Evolutionary conservation across 2,113 vertebrate species (phyloP).

Genomic region (Petrocephalus microphthalmus): DNA sequence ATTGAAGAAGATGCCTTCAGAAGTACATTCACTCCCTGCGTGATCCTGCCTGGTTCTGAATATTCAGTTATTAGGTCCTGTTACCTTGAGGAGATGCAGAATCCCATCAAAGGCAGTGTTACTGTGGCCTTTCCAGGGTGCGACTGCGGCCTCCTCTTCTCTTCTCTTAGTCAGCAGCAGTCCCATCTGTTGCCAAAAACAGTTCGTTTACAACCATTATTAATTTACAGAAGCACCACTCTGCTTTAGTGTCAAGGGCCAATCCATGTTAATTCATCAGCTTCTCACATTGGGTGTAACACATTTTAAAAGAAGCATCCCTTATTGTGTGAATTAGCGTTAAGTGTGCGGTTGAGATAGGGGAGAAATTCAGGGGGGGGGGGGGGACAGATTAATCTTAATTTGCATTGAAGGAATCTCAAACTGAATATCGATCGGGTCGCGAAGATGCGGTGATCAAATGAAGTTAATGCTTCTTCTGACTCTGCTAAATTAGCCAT

Average conservation of each 20-base stretch:
- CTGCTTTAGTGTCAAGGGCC: neutral
- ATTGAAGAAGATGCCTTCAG: neutral
- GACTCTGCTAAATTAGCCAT: neutral
- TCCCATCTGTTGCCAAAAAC: neutral
- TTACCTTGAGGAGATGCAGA: neutral
- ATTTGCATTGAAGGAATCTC: neutral
- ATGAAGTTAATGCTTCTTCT: neutral
- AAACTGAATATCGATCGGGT: neutral
- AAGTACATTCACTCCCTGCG: neutral
- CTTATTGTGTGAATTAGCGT: neutral
- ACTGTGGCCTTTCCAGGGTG: neutral
- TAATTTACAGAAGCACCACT: neutral
- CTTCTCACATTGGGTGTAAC: neutral
- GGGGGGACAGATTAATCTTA: neutral
- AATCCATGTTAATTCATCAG: neutral
- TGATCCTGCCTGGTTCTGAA: neutral
- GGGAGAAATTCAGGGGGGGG: no score
- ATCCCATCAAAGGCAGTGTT: neutral
- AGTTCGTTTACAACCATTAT: neutral
- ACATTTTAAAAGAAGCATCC: neutral
- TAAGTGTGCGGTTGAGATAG: neutral
- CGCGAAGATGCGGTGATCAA: neutral
- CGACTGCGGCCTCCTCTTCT: neutral
- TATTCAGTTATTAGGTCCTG: neutral
- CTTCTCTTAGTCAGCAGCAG: neutral